These are phyloP conservation scores for Schizopygopsis pylzovi DNA, from an alignment of 2,797 vertebrate genomes.

Conservation along the genomic window DNA sequence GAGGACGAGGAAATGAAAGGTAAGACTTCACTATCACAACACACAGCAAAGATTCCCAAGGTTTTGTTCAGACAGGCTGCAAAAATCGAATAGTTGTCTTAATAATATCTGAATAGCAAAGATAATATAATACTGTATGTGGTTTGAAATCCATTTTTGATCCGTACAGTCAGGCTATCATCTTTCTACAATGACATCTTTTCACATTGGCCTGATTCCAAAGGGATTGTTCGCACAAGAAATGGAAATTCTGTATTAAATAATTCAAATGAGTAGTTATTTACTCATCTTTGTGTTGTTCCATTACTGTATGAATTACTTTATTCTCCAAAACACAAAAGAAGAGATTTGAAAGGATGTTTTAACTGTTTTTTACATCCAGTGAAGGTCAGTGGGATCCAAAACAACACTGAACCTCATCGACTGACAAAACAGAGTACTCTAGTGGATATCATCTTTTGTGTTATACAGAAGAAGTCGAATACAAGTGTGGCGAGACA, in stretches of 20 bases:
- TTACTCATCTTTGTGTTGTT: background rate
- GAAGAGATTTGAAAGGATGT: background rate
- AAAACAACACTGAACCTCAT: background rate
- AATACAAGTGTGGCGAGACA: background rate
- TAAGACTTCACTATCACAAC: conserved; percentile 64
- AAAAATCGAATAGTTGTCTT: no score
- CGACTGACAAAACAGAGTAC: background rate
- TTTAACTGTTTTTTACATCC: background rate
- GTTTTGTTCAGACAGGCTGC: background rate
- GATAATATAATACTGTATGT: background rate
- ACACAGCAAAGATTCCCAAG: background rate
- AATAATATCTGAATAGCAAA: no score
- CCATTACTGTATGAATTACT: background rate
- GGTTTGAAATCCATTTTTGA: background rate
- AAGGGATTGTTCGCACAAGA: background rate
- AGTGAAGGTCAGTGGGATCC: background rate
- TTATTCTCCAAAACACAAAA: background rate
- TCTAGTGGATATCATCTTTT: background rate
- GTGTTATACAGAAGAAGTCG: background rate
- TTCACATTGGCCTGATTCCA: background rate
- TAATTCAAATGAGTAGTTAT: background rate
- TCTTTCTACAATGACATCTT: background rate
- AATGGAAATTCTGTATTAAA: background rate
- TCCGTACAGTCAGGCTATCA: background rate
- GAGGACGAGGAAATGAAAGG: conserved; percentile 98